Evolutionary conservation across 1,140 invertebrate genomes (phyloP), one percentile per base, ranked within the genome.

Genomic region (Potamilus streckersoni): DNA sequence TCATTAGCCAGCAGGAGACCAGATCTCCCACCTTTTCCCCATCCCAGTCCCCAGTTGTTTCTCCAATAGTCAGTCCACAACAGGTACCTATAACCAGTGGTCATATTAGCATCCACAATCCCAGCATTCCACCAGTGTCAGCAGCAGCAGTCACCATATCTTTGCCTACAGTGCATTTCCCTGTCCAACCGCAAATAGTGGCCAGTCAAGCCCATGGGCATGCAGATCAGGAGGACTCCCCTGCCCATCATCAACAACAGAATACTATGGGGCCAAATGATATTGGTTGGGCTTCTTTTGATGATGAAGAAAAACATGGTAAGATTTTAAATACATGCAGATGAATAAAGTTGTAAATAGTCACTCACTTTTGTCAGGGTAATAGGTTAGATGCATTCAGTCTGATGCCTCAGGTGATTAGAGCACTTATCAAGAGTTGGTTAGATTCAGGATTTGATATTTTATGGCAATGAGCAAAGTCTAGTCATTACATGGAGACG

Each of bases 261-360:
- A 49, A 49, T 49, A 49, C 6, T 49, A 49, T 49, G 38, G 38
- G 38, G 38, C 38, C 38, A 49, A 49, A 49, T 49, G 38, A 49
- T 49, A 49, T 49, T 56, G 86, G 84, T 27, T 88, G 87, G 87
- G 83, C 87, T 5, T 85, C 84, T 49, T 88, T 88, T 85, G 86
- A 88, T 68, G 88, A 89, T 76, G 87, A 89, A 70, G 85, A 87
- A 73, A 84, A 81, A 80, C 85, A 87, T 76, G 85, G 85, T 87
- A 80, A 81, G 75, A 38, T 63, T 23, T 64, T 71, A 31, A 31
- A 16, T 49, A 49, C n/a, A 16, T 16, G 0, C 20, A 20, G 14
- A 64, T 64, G 62, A 64, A 64, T 64, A 64, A 64, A 13, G 38
- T 8, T 49, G 38, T 49, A 49, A 49, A 49, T 49, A 49, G 38